Evolutionary conservation across 1,140 invertebrate species (phyloP), one percentile per base, ranked within the genome.

Genomic region (Bombus huntii): DNA sequence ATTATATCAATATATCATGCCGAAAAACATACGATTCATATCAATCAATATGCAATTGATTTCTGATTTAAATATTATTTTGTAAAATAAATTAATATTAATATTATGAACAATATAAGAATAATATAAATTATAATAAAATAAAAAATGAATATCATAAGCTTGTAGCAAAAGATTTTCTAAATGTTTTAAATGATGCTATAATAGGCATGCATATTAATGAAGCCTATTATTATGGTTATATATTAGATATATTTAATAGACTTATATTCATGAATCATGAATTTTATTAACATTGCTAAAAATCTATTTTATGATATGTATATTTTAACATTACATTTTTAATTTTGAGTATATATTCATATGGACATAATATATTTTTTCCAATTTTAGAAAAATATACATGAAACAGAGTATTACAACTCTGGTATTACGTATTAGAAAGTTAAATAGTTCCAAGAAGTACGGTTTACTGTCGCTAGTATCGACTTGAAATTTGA

Each of bases 1-100:
- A 96, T 97, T 47, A 96, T 96, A 81, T 95, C 96, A 71, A 97
- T 96, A 57, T 97, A 97, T 93, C 96, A 97, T 91, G 94, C 96
- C 6, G 97, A 97, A 88, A 97, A 97, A 93, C 95, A 97, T 90
- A 92, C 93, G 10, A 93, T 94, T 83, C 92, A 93, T 53, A 92
- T 94, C 79, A 94, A 93, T 91, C 92, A 92, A 82, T 93, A 92
- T 70, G 37, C 70, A 62, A 47, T n/a, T 71, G 47, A 72, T 28
- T 70, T n/a, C n/a, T 77, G 12, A 62, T 42, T 42, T 5, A 15
- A 37, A 25, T 37, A 57, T 37, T 37, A 62, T n/a, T 77, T 10
- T 42, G 25, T 76, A 59, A 59, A 74, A 74, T 73, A 31, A 42
- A 42, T 31, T 12, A 28, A 72, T 42, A 25, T n/a, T 42, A 62